phyloP scores from a whole-genome alignment of 1,140 invertebrate genomes.

The Meloidogyne exigua region DNA sequence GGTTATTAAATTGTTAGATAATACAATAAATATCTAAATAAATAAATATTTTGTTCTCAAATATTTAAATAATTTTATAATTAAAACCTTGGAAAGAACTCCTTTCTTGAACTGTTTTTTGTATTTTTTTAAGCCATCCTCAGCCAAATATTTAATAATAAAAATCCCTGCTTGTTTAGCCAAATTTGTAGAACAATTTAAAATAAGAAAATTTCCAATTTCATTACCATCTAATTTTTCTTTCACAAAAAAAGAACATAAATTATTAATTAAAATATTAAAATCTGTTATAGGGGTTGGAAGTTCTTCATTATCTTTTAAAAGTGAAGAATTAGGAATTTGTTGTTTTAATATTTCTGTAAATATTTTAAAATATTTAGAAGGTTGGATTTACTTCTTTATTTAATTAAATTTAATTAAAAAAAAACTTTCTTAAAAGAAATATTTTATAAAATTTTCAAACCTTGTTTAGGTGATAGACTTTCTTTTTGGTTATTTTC shows the following conservation, averaged over 20 bases:
- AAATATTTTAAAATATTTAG: not conserved
- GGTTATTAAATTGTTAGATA: not conserved
- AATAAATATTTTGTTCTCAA: not conserved
- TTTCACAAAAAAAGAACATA: not conserved
- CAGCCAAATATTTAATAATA: not conserved
- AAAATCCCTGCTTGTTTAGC: not conserved
- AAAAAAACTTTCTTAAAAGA: no score
- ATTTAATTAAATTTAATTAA: not conserved
- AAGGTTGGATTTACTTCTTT: not conserved
- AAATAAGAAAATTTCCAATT: constrained; percentile 8
- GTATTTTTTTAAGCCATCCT: not conserved
- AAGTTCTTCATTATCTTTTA: not conserved
- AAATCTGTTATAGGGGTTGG: not conserved
- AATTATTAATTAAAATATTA: not conserved
- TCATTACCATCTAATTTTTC: not conserved
- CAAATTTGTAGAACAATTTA: not conserved
- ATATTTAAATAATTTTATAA: not conserved
- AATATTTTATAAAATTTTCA: not conserved
- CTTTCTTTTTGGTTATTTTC: not conserved
- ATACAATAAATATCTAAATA: not conserved
- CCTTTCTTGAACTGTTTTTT: not conserved
- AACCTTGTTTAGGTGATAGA: not conserved
- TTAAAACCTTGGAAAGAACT: not conserved
- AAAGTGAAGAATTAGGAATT: not conserved
- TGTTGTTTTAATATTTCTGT: not conserved